Conservation (phyloP, 2,113 vertebrate species). For the Ageneiosus marmoratus region DNA sequence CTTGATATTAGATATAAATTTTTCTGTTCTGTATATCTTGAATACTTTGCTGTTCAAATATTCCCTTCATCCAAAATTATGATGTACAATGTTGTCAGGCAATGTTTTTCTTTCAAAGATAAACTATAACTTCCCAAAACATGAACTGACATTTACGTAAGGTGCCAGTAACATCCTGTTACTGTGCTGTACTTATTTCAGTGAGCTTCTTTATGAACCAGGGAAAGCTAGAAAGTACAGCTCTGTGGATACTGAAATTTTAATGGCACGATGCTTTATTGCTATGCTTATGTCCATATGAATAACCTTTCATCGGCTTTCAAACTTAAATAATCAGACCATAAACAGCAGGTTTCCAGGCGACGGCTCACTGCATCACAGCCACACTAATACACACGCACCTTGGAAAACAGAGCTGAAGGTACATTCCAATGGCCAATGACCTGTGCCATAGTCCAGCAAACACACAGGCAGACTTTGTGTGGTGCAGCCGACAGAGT, state of each 20-base stretch:
- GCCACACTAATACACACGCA: conserved; percentile 6
- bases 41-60: background rate
- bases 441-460: conserved; percentile 35
- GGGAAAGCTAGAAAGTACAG: conserved; percentile 23
- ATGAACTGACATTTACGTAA: background rate
- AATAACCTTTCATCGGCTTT: conserved; percentile 45
- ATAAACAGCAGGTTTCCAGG: conserved; percentile 51
- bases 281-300: conserved; percentile 31
- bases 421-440: conserved; percentile 28
- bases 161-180: background rate
- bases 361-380: conserved; percentile 12
- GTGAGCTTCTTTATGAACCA: conserved; percentile 5
- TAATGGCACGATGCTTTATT: conserved; percentile 34
- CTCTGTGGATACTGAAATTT: conserved; percentile 4
- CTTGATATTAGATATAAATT: no score
- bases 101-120: background rate
- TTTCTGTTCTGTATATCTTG: background rate
- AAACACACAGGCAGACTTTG: conserved; percentile 45
- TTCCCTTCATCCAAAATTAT: background rate
- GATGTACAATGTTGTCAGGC: background rate
- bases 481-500: conserved; percentile 47
- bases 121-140: conserved; percentile 5
- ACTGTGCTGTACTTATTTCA: conserved; percentile 10
- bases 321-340: conserved; percentile 46
- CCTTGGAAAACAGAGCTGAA: conserved; percentile 35